Evolutionary conservation across 2,113 vertebrate species (phyloP), one percentile per base, ranked within the genome.

Genomic region (Centropus unirufus): DNA sequence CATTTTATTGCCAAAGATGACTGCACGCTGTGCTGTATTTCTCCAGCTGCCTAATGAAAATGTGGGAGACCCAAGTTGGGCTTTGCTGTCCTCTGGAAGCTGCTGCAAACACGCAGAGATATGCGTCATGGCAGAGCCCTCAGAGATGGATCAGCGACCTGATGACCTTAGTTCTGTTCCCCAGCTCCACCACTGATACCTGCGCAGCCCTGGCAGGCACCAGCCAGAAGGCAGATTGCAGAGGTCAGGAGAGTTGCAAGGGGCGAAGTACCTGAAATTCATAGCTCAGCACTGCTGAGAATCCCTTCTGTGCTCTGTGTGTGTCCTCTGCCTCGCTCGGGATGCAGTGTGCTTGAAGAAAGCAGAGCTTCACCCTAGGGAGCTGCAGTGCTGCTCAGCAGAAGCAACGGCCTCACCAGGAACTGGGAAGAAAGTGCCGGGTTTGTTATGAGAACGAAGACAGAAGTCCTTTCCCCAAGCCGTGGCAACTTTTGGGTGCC

Each of bases 51-150:
- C 44, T 70, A 22, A 75, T 47, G 54, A 75, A n/a, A 39, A 52
- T 46, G 12, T 59, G 29, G 44, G 63, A 59, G 58, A 16, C 47
- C 14, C 47, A 32, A 44, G 51, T n/a, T 47, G 2, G 11, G 6
- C 44, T 6, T 44, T 34, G 58, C 44, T 29, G 42, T 22, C 49
- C 59, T 62, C 39, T 86, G 59, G 64, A 20, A 73, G 32, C 49
- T 0, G 0, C 6, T 6, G 29, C 1, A 0, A 21, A 26, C 55
- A 40, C 0, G 4, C 3, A 24, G 5, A n/a, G n/a, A n/a, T n/a
- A n/a, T n/a, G n/a, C n/a, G 55, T 39, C 42, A 11, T 14, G 29
- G 78, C 82, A 87, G 36, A 83, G 59, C 75, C 62, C 44, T 76
- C 39, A 57, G 66, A 46, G 81, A 9, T 6, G 2, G 14, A 32